Evolutionary conservation across 2,113 vertebrate genomes (phyloP), one percentile per base, ranked within the genome.

Genomic region (Lepidothrix coronata): DNA sequence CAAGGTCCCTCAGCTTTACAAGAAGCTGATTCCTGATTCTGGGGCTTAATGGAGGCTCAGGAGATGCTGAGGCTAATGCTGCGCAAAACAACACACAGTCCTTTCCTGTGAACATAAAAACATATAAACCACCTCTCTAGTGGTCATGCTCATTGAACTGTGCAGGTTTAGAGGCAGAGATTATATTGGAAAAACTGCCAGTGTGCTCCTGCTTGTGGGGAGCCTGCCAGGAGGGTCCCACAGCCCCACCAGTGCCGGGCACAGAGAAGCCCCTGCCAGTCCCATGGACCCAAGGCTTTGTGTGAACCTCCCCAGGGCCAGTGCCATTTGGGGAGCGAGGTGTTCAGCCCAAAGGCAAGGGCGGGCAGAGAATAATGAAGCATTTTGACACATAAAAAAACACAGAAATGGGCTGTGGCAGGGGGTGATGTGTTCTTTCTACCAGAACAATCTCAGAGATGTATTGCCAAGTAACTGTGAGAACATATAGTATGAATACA

Each of bases 391-490:
- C 43, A 24, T 66, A 85, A 88, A 55, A 93, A 94, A 71, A 83
- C 88, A n/a, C 35, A 84, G 86, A 55, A 96, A 86, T 4, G 52
- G 89, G 91, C 75, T 91, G 68, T 84, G 90, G 76, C 78, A 23
- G 93, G 91, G 93, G 91, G 91, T 91, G 92, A 83, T 95, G 82
- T 88, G 82, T 88, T 88, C 93, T 84, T 96, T 93, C 83, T 87
- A 46, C 57, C 73, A 78, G 92, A 96, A 95, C 95, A 89, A 93
- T 94, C 93, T 93, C 48, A 1, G 86, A 95, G 86, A 78, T 49
- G 74, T 73, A 94, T 95, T 97, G 91, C 96, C 96, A 95, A 94
- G 92, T 80, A 75, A 87, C 95, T 93, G 80, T 85, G 91, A 93
- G 96, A 96, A 95, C 91, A 72, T 96, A 92, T 89, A 96, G 77